A percentile compares a stretch with the other conserved stretches of the same genome.
These are phyloP conservation scores for Phylloscopus trochiloides DNA, from an alignment of 2,113 vertebrate genomes.

Conservation along the genomic window DNA sequence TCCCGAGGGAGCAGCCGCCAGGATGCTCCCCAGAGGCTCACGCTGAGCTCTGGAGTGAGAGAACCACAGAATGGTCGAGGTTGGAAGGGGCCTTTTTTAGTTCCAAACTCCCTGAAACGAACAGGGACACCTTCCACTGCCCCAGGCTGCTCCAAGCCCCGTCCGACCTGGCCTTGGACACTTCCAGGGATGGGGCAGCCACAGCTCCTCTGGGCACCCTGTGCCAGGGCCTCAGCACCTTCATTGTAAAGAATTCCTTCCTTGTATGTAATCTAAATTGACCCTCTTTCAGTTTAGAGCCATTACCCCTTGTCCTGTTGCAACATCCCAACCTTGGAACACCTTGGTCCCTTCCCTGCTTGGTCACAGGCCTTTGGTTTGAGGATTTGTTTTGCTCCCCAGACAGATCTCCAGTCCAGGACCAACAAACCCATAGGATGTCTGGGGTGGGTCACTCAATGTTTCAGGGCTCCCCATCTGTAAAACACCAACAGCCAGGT, in stretches of 20 bases:
- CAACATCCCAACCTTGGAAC: not conserved
- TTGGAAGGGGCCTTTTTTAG: not conserved
- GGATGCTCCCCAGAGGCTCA: not conserved
- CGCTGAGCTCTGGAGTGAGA: accelerated
- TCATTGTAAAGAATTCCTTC: not conserved
- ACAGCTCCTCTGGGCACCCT: not conserved
- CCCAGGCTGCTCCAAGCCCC: not conserved
- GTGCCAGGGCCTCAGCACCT: not conserved
- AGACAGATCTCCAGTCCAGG: not conserved
- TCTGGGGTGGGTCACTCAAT: not conserved
- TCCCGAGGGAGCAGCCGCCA: not conserved
- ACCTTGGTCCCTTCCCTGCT: not conserved
- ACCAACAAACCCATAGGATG: not conserved
- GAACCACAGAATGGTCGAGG: not conserved
- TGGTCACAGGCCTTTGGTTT: not conserved
- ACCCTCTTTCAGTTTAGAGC: not conserved
- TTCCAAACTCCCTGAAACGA: not conserved
- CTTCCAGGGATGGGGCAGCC: not conserved
- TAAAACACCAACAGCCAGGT: not conserved
- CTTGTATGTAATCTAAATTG: not conserved
- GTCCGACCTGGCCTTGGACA: not conserved
- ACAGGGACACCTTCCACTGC: accelerated
- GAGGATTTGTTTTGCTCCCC: not conserved
- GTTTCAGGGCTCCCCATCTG: not conserved
- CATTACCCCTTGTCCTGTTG: not conserved